A percentile compares a stretch with the other conserved stretches of the same genome.
phyloP scores from a whole-genome alignment of 30 jellyfish, hydroid and myxozoan genomes.

The Morbakka virulenta region DNA sequence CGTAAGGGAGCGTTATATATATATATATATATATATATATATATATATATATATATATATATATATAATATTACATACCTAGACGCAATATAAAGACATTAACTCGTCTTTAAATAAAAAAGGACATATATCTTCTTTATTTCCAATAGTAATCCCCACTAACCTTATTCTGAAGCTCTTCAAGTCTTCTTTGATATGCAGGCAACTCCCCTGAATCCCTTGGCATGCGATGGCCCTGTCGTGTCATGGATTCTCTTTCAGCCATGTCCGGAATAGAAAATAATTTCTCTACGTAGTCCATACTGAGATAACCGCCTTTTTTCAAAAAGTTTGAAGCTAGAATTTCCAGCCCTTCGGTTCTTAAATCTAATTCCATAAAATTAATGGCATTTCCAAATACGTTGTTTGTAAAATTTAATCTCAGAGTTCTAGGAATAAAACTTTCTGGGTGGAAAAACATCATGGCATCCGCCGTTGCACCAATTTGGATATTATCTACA shows the following conservation, averaged over 20 bases:
- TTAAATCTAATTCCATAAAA: slow-evolving; percentile 61
- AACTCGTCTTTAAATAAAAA: no score
- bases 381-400: slow-evolving; percentile 81
- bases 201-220: background rate
- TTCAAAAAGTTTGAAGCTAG: slow-evolving; percentile 38
- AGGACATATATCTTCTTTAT: no score
- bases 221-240: slow-evolving; percentile 6
- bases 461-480: slow-evolving; percentile 74
- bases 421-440: slow-evolving; percentile 75
- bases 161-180: background rate
- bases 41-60: no score
- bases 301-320: slow-evolving; percentile 59
- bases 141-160: no score
- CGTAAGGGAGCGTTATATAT: no score
- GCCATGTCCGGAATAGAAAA: slow-evolving; percentile 61
- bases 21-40: no score
- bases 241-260: background rate
- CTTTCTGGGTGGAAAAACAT: slow-evolving; percentile 92
- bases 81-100: no score
- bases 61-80: no score
- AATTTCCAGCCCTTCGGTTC: slow-evolving; percentile 90
- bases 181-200: background rate
- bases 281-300: slow-evolving; percentile 22
- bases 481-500: slow-evolving; percentile 48
- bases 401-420: slow-evolving; percentile 47